These are phyloP conservation scores for Parasteatoda lunata DNA, from an alignment of 2,888 invertebrate genomes.

Conservation along the genomic window DNA sequence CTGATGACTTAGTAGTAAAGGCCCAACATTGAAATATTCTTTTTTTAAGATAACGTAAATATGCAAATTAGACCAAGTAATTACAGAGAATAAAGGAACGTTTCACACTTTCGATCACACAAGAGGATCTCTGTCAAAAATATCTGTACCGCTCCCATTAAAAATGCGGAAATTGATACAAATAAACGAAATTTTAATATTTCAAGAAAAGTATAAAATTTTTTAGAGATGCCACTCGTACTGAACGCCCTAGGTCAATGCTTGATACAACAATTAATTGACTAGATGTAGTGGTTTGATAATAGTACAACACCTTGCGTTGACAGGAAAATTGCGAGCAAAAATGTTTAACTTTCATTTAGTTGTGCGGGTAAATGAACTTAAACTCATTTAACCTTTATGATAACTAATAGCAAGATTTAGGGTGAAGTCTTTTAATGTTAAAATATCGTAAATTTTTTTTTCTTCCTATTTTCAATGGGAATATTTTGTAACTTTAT, in stretches of 20 bases:
- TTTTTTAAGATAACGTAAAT: neutral
- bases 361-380: too few relatives aligned
- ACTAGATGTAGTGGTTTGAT: neutral
- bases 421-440: too few relatives aligned
- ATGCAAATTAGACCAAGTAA: constrained; percentile 41
- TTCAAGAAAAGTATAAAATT: neutral
- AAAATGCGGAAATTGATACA: constrained; percentile 42
- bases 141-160: constrained; percentile 14
- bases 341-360: too few relatives aligned
- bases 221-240: neutral
- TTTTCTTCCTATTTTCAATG: too few relatives aligned
- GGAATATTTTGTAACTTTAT: too few relatives aligned
- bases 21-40: constrained; percentile 35
- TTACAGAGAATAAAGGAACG: constrained; percentile 14
- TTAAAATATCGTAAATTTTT: too few relatives aligned
- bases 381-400: too few relatives aligned
- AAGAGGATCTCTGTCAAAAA: too few relatives aligned
- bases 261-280: neutral
- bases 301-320: too few relatives aligned
- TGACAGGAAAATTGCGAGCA: too few relatives aligned
- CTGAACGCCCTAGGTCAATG: neutral
- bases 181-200: neutral
- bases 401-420: too few relatives aligned
- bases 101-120: too few relatives aligned
- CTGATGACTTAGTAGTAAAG: constrained; percentile 28